phyloP scores from a whole-genome alignment of 1,140 invertebrate genomes.

The Polypedilum vanderplanki region DNA sequence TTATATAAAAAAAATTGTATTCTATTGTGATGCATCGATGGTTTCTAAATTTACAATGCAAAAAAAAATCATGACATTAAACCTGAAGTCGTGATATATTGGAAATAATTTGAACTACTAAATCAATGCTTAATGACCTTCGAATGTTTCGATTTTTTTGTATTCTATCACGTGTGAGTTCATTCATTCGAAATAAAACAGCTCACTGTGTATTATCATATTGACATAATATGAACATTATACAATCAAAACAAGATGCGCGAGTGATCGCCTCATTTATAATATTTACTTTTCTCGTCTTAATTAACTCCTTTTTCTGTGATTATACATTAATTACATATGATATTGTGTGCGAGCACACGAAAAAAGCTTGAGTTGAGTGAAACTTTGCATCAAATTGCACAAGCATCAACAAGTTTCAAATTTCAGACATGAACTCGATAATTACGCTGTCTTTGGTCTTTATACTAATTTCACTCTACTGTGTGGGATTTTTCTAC shows the following conservation, averaged over 20 bases:
- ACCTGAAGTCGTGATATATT: not conserved
- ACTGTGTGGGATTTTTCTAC: not conserved
- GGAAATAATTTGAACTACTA: not conserved
- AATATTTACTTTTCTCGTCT: not conserved
- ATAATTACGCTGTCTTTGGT: not conserved
- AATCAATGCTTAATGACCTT: slow-evolving; percentile 12
- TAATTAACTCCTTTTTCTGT: not conserved
- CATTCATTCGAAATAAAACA: not conserved
- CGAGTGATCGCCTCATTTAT: not conserved
- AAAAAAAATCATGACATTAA: not conserved
- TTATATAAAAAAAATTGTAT: not conserved
- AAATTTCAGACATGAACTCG: not conserved
- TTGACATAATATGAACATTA: not conserved
- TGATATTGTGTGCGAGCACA: not conserved
- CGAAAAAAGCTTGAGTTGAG: not conserved
- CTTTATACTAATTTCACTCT: too few species aligned
- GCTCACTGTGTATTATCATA: not conserved
- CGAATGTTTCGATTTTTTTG: not conserved
- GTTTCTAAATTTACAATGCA: not conserved
- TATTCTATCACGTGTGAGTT: slow-evolving; percentile 8
- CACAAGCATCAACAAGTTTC: not conserved
- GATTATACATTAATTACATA: not conserved
- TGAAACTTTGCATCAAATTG: not conserved
- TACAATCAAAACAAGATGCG: not conserved
- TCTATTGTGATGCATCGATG: too few species aligned